phyloP scores from a whole-genome alignment of 2,113 vertebrate genomes.

The Synodontis membranacea region DNA sequence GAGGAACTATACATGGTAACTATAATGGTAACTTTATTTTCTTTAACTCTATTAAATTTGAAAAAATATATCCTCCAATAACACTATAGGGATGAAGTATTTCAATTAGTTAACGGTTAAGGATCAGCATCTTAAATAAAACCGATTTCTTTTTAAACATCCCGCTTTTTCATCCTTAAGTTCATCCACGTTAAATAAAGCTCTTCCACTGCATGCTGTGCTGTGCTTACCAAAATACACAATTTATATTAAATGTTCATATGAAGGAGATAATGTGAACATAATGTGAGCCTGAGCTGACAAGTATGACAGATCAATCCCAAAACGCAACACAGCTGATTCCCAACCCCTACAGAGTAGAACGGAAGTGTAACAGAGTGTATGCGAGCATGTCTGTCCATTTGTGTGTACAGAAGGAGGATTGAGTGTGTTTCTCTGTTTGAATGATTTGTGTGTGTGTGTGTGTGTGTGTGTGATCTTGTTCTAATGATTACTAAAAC shows the following conservation, averaged over 20 bases:
- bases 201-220: neutral
- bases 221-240: neutral
- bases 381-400: neutral
- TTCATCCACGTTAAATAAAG: neutral
- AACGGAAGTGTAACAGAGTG: neutral
- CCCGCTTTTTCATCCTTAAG: neutral
- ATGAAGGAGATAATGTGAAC: neutral
- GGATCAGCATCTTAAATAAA: neutral
- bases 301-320: neutral
- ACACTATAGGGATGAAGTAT: too few species aligned
- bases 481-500: neutral
- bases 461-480: conserved; percentile 18
- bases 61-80: too few species aligned
- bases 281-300: neutral
- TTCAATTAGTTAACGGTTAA: too few species aligned
- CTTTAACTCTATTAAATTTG: too few species aligned
- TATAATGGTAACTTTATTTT: too few species aligned
- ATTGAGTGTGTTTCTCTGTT: conserved; percentile 15
- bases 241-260: neutral
- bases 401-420: neutral
- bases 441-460: conserved; percentile 8
- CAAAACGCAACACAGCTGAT: neutral
- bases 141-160: too few species aligned
- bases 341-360: neutral
- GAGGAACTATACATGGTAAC: too few species aligned